Evolutionary conservation across 1,140 invertebrate species (phyloP), one percentile per base, ranked within the genome.

Genomic region (Leptestheria dahalacensis): DNA sequence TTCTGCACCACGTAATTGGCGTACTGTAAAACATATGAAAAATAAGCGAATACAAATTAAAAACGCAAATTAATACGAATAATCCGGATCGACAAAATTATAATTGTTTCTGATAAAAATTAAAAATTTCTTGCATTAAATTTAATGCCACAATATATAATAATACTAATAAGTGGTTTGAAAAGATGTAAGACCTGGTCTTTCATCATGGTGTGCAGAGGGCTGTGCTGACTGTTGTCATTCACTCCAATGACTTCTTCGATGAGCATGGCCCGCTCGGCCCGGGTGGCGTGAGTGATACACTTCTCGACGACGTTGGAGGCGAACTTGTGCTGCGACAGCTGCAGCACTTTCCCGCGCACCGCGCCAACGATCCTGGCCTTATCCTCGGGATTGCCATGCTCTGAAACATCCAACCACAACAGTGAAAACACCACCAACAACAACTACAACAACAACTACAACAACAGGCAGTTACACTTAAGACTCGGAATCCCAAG

Each of bases 1-100:
- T 98, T 98, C 74, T 99, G 97, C 25, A 99, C 94, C 61, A 99
- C 97, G 74, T 99, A 99, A 76, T 99, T 99, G 56, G 95, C 97
- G 75, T 96, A 99, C 75, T 98, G 28, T 0, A 26, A 26, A 55
- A 9, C 3, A 20, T 29, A 55, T 9, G 9, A 55, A 28, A 29
- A 55, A 29, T 41, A 9, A 41, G 15, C 15, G 6, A 41, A 41
- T 9, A 41, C 15, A 41, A 15, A 41, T 41, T 41, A 41, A 6
- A 41, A 15, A 41, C 15, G 33, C 15, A 41, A 41, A 41, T 41
- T n/a, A n/a, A n/a, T n/a, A n/a, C n/a, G n/a, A n/a, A n/a, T n/a
- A n/a, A n/a, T n/a, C n/a, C n/a, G n/a, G n/a, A n/a, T n/a, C n/a
- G n/a, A n/a, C n/a, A n/a, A n/a, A n/a, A n/a, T n/a, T n/a, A n/a